phyloP scores from a whole-genome alignment of 2,113 vertebrate species.

The Phocoena sinus region DNA sequence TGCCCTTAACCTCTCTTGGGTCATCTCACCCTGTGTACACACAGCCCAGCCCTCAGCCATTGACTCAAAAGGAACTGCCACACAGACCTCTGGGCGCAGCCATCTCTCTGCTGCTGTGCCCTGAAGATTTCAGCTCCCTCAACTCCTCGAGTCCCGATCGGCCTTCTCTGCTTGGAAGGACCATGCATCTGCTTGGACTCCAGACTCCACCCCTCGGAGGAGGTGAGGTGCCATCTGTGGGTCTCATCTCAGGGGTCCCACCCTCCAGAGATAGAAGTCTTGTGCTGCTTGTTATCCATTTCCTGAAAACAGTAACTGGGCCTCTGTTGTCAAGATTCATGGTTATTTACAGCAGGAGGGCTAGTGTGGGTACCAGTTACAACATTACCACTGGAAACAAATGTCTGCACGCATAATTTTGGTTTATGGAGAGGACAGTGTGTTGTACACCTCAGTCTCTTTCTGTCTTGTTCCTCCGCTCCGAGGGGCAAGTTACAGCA shows the following conservation, averaged over 20 bases:
- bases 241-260: neutral
- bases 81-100: neutral
- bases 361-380: too few relatives aligned
- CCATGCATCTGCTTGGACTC: neutral
- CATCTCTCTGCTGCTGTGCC: neutral
- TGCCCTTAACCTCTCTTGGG: neutral
- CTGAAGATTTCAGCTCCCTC: neutral
- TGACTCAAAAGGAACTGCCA: neutral
- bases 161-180: neutral
- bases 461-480: neutral
- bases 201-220: rapidly evolving
- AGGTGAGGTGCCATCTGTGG: neutral
- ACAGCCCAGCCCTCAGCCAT: neutral
- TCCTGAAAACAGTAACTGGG: neutral
- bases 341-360: neutral
- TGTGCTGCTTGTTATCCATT: neutral
- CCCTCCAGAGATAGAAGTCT: neutral
- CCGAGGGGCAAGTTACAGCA: neutral
- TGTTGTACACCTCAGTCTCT: neutral
- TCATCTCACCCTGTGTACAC: neutral
- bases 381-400: neutral
- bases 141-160: neutral
- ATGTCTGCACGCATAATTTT: neutral
- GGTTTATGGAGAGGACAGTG: neutral
- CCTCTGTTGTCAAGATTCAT: too few relatives aligned